phyloP scores from a whole-genome alignment of 1,140 invertebrate species.

The Globodera rostochiensis region DNA sequence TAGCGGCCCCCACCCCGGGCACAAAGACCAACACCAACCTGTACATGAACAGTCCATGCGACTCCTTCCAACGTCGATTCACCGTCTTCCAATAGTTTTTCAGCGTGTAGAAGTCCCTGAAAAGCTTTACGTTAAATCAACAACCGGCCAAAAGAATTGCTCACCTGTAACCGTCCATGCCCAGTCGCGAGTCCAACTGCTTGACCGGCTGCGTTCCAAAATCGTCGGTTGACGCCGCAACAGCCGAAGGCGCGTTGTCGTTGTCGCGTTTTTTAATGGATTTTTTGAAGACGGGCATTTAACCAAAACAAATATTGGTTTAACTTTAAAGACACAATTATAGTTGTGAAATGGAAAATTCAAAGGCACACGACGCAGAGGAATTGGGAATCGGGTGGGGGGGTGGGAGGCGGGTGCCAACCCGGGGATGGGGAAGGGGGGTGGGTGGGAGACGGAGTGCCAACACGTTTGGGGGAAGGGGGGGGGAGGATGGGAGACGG shows the following conservation, averaged over 20 bases:
- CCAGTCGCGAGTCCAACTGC: constrained; percentile 35
- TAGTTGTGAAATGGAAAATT: neutral
- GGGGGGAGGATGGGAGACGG: neutral
- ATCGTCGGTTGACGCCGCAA: constrained; percentile 2
- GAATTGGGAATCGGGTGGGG: neutral
- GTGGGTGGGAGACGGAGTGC: neutral
- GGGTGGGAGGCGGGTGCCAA: neutral
- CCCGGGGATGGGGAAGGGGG: no score
- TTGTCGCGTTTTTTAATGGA: constrained; percentile 20
- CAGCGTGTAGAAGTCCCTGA: constrained; percentile 42
- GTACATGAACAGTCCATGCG: constrained; percentile 28
- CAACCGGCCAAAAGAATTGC: no score
- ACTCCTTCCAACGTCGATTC: constrained; percentile 27
- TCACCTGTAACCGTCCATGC: constrained; percentile 38
- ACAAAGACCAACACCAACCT: constrained; percentile 29
- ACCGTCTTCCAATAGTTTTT: constrained; percentile 48
- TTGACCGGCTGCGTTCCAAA: constrained; percentile 33
- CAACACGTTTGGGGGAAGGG: neutral
- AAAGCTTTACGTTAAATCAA: neutral
- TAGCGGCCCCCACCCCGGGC: no score
- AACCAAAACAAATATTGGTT: neutral
- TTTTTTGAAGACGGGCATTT: constrained; percentile 33
- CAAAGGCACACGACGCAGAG: neutral
- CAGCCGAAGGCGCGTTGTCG: neutral
- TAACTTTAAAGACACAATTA: neutral